phyloP scores from a whole-genome alignment of 2,797 vertebrate species.

The Hippoglossus hippoglossus region DNA sequence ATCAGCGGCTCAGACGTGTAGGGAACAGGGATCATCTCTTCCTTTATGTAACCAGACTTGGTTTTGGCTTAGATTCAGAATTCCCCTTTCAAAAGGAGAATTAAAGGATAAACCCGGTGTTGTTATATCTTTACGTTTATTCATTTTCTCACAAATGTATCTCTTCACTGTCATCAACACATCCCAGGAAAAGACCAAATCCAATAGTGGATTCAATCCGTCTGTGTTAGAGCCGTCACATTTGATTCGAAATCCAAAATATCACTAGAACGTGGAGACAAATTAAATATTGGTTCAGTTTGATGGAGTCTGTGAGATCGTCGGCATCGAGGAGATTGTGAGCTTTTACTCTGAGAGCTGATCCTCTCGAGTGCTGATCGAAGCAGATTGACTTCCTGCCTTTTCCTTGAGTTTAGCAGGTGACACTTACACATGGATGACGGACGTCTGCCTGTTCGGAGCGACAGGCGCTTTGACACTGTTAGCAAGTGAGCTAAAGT shows the following conservation, averaged over 20 bases:
- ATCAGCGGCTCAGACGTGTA: constrained; percentile 28
- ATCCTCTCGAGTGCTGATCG: no score
- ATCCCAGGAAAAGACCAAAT: background rate
- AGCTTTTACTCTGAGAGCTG: no score
- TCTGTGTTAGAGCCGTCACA: background rate
- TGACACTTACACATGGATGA: no score
- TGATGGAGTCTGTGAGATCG: no score
- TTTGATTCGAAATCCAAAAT: background rate
- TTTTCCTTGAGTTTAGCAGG: no score
- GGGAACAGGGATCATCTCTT: constrained; percentile 20
- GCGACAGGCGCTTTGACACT: no score
- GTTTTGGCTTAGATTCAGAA: constrained; percentile 23
- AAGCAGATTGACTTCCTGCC: no score
- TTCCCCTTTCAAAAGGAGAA: constrained; percentile 17
- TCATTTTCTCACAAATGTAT: constrained; percentile 6
- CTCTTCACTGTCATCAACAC: background rate
- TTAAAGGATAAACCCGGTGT: constrained; percentile 22
- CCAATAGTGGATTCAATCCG: background rate
- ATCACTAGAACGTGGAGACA: background rate
- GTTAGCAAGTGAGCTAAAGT: no score
- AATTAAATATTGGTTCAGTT: no score
- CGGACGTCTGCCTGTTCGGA: no score
- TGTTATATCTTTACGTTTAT: background rate
- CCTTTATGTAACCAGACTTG: constrained; percentile 10
- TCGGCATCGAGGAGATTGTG: no score